These are phyloP conservation scores for Varroa destructor DNA, from an alignment of 1,140 invertebrate species.

Conservation along the genomic window DNA sequence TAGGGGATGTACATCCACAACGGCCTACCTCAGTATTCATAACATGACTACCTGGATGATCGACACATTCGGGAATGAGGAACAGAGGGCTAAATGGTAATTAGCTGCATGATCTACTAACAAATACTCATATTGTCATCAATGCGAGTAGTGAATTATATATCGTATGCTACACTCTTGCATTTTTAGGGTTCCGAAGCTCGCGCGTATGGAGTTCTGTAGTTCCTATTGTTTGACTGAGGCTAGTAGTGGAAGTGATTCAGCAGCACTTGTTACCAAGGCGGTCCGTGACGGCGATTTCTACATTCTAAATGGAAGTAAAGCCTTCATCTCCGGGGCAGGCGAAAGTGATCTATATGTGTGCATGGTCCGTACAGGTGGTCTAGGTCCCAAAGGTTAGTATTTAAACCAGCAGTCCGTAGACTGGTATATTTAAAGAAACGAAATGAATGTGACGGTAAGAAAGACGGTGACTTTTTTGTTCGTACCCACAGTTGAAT, in stretches of 20 bases:
- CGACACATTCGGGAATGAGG: constrained; percentile 61
- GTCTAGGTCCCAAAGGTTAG: constrained; percentile 44
- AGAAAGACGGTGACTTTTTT: too few species aligned
- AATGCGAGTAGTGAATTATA: background rate
- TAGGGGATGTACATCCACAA: constrained; percentile 49
- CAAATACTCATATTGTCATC: too few species aligned
- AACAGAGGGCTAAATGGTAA: constrained; percentile 67
- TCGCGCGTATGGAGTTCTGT: constrained; percentile 54
- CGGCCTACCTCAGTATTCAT: constrained; percentile 52
- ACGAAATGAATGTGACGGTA: too few species aligned
- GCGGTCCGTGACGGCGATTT: constrained; percentile 69
- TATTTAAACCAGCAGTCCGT: too few species aligned
- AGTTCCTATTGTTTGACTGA: constrained; percentile 53
- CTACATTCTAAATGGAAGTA: constrained; percentile 63
- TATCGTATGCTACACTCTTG: background rate
- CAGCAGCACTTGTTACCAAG: constrained; percentile 72
- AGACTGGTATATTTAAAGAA: too few species aligned
- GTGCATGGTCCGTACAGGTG: constrained; percentile 49
- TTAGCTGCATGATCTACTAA: too few species aligned
- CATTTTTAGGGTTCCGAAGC: constrained; percentile 49
- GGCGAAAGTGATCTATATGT: constrained; percentile 48
- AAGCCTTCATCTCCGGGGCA: constrained; percentile 53
- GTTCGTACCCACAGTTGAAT: too few species aligned
- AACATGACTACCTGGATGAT: constrained; percentile 59
- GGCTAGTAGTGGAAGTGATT: constrained; percentile 59